Base-by-base conservation (phyloP, 2,888 invertebrate species). In the Spatulosminthurus flaviceps region DNA sequence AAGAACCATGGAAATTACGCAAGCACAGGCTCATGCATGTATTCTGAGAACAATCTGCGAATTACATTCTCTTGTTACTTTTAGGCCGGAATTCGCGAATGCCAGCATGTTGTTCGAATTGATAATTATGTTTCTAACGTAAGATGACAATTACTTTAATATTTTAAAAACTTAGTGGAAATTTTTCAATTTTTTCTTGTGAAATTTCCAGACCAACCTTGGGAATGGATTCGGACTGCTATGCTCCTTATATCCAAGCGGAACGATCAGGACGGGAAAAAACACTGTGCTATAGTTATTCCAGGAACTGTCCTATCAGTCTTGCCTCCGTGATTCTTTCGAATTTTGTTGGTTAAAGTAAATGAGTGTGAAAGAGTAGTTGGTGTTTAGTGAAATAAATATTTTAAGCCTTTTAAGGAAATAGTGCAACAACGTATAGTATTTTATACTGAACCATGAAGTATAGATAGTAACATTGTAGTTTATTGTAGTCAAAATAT, bases 11-110 rank as follows among this genome's bases (percentile, higher is more conserved):
- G 77, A 77, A 75, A 60, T 82, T 16, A 21, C 79, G 13, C 67
- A 29, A n/a, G 13, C 26, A 26, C 72, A 64, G 13, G 73, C 83
- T 16, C 82, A 83, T 29, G 61, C 69, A 13, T 83, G 83, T 78
- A 51, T 83, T 16, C 42, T 83, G 13, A 77, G 81, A 29, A 79
- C 81, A 13, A 79, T 83, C 71, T 83, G 83, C 64, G 82, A 82
- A 42, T 51, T 81, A 2, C 82, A 83, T 71, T 64, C 72, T 11
- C 75, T 83, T 1, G 42, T 81, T 0, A 72, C 70, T 1, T 82
- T 80, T 34, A 71, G 80, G 28, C 80, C 80, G 1, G 67, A 78
- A 11, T 81, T 67, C 24, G 69, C 72, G 5, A 81, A 79, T 72
- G 74, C 77, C 41, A 80, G 80, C 29, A 51, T 82, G 28, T 42